Percentiles rank a stretch among this genome's conserved stretches.
phyloP scores from a whole-genome alignment of 2,797 vertebrate species.

The Sebastes taczanowskii region DNA sequence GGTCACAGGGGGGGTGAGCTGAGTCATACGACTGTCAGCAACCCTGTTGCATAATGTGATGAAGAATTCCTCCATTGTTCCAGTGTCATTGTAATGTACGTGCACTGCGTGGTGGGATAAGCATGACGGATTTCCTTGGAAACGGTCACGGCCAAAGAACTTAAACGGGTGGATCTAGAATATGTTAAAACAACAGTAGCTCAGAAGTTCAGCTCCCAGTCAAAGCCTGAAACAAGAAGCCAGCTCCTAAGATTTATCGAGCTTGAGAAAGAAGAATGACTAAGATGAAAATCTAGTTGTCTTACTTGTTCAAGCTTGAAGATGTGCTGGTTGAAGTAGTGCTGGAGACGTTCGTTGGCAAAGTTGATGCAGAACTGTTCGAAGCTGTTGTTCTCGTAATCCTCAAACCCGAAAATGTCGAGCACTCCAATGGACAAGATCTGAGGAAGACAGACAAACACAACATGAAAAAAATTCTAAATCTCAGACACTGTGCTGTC shows the following conservation, averaged over 20 bases:
- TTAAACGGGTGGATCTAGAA: not conserved
- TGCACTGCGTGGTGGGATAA: not conserved
- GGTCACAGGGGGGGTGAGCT: constrained; percentile 22
- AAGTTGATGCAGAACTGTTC: constrained; percentile 99
- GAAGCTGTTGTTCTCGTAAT: constrained; percentile 99
- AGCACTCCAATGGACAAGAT: constrained; percentile 97
- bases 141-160: not conserved
- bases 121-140: constrained; percentile 16
- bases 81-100: constrained; percentile 5
- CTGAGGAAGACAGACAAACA: constrained; percentile 70
- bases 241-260: not conserved
- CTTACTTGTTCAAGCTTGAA: constrained; percentile 97
- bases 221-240: not conserved
- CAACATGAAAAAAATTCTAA: not conserved
- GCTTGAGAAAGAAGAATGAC: not conserved
- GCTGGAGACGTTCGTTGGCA: constrained; percentile 96
- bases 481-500: not conserved
- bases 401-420: constrained; percentile 99
- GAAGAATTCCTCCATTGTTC: constrained; percentile 42
- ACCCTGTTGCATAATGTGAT: constrained; percentile 25
- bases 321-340: constrained; percentile 99
- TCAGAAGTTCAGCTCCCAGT: not conserved
- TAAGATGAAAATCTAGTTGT: not conserved
- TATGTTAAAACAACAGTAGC: not conserved
- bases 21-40: constrained; percentile 37